These are phyloP conservation scores for Pangasius macronema DNA, from an alignment of 2,797 vertebrate genomes.

Conservation along the genomic window DNA sequence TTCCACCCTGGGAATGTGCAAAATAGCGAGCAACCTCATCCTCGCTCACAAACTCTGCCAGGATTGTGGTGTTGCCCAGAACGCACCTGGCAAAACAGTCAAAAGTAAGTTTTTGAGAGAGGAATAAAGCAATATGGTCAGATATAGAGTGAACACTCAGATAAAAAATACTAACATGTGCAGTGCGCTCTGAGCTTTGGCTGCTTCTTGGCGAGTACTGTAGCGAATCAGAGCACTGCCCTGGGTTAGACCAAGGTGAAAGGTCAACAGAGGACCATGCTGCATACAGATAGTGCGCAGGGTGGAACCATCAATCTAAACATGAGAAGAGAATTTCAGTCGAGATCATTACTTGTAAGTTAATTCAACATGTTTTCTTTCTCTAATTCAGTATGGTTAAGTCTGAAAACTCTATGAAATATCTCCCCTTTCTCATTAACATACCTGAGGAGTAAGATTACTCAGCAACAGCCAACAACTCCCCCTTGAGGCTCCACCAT, in stretches of 20 bases:
- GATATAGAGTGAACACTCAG: neutral
- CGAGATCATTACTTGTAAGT: neutral
- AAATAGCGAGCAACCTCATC: constrained; percentile 90
- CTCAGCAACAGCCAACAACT: constrained; percentile 92
- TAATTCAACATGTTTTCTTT: neutral
- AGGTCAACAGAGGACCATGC: constrained; percentile 92
- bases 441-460: constrained; percentile 92
- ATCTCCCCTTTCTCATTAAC: neutral
- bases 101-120: neutral
- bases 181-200: constrained; percentile 91
- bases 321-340: neutral
- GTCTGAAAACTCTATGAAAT: neutral
- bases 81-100: constrained; percentile 78
- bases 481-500: constrained; percentile 83
- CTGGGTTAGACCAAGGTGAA: constrained; percentile 93
- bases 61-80: constrained; percentile 93
- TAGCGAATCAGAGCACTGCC: constrained; percentile 92
- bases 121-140: neutral
- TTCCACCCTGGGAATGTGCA: constrained; percentile 83
- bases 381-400: neutral
- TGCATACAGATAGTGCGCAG: constrained; percentile 93
- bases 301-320: constrained; percentile 88
- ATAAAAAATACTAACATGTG: constrained; percentile 77
- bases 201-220: constrained; percentile 89
- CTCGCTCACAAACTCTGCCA: constrained; percentile 90